Percentiles rank a stretch among this genome's conserved stretches.
Conservation (phyloP, 2,888 invertebrate genomes). For the Macropis europaea region DNA sequence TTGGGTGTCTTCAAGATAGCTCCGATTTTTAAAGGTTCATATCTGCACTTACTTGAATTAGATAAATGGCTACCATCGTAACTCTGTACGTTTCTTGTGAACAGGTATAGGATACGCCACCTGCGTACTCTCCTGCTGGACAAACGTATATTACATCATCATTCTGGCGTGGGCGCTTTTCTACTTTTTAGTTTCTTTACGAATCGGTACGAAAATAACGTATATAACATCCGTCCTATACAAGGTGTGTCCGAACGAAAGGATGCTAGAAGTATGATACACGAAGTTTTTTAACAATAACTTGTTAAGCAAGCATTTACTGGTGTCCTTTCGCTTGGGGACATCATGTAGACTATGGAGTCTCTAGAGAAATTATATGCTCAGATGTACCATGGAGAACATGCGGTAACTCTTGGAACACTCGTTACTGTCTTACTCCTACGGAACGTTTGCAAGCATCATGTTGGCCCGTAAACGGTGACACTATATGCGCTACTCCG, state of each 20-base stretch:
- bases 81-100: conserved; percentile 23
- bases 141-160: conserved; percentile 99
- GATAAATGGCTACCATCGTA: not conserved
- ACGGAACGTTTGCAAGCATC: conserved; percentile 87
- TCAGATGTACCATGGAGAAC: conserved; percentile 95
- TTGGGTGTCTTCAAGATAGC: conserved; percentile 82
- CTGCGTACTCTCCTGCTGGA: conserved; percentile 99
- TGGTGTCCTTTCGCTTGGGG: no score
- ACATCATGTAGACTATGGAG: no score
- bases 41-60: not conserved
- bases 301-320: not conserved
- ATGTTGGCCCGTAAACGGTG: conserved; percentile 85
- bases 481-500: conserved; percentile 83
- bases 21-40: conserved; percentile 82
- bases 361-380: not conserved
- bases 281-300: not conserved
- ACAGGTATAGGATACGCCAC: conserved; percentile 97
- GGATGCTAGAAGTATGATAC: no score
- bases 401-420: conserved; percentile 97
- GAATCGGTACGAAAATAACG: conserved; percentile 83
- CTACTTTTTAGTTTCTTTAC: conserved; percentile 95
- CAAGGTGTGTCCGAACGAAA: no score
- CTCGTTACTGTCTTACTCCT: conserved; percentile 92
- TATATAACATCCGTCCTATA: no score
- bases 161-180: conserved; percentile 98